Evolutionary conservation across 53 echinoderm and acorn worm species (phyloP).

Genomic region (Echinarachnius parma): DNA sequence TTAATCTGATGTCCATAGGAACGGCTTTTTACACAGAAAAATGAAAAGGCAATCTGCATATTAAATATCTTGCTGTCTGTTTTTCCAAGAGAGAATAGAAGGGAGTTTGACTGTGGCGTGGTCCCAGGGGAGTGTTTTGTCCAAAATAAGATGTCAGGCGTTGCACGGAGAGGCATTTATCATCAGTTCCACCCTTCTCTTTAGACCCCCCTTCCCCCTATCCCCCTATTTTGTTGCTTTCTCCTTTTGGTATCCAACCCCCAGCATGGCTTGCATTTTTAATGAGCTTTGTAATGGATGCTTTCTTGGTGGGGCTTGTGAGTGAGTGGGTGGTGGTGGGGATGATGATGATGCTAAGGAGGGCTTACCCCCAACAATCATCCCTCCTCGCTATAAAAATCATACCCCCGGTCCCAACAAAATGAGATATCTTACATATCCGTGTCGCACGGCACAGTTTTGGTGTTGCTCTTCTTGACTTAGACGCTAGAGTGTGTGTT

Average conservation of each 20-base stretch:
- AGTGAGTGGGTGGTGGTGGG: too few relatives aligned
- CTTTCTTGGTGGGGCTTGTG: conserved; percentile 26
- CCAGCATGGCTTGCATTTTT: conserved; percentile 40
- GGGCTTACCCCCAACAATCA: not conserved
- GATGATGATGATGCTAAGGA: too few relatives aligned
- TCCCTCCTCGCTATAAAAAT: conserved; percentile 20
- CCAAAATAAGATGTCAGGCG: conserved; percentile 51
- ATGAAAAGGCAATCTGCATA: conserved; percentile 25
- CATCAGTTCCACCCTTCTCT: not conserved
- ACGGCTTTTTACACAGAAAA: conserved; percentile 18
- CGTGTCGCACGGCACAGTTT: too few relatives aligned
- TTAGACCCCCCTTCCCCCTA: not conserved
- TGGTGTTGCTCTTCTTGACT: too few relatives aligned
- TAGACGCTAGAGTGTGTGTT: too few relatives aligned
- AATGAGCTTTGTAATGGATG: conserved; percentile 49
- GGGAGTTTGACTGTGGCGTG: too few relatives aligned
- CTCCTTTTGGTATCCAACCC: not conserved
- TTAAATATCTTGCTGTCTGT: conserved; percentile 18
- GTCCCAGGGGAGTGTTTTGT: conserved; percentile 44
- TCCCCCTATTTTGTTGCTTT: too few relatives aligned
- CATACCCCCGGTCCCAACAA: conserved; percentile 24
- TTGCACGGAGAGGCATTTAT: conserved; percentile 41
- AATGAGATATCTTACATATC: conserved; percentile 44
- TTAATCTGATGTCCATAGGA: conserved; percentile 43
- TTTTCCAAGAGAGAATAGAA: conserved; percentile 21